Base-by-base conservation (phyloP, 2,797 vertebrate species). In the Megalops cyprinoides region DNA sequence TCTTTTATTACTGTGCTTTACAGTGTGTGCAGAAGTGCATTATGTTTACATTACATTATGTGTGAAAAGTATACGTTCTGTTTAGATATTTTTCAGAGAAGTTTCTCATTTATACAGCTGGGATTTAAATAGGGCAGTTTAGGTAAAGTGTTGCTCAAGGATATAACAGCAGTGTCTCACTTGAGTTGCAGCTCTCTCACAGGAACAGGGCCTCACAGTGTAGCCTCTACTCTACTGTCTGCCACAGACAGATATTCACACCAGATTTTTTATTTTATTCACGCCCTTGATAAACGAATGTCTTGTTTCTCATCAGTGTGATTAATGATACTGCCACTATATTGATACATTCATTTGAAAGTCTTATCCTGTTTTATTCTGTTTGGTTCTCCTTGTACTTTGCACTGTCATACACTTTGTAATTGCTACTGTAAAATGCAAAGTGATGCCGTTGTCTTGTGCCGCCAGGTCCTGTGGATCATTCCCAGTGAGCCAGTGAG, bases 391-490 rank as follows among this genome's bases (percentile, higher is more conserved):
- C 74, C n/a, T 48, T 46, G 39, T 55, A 51, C 18, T 51, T 51
- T 51, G 7, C 49, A 51, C 15, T 15, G 5, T 51, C 48, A 5
- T 14, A 23, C 25, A 23, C 8, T 73, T 4, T 69, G 65, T 37
- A 4, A 37, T 39, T 39, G 28, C 34, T 39, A 31, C 18, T 14
- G 20, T 37, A n/a, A 25, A 46, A 39, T 37, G 23, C 12, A 44
- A 14, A n/a, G 9, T 20, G 18, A 15, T 60, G 56, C 2, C 46
- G 7, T 62, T 28, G 0, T 39, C 7, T 58, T 77, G 55, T 44
- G 23, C 82, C 69, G 74, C 14, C 75, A 99, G 98, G 90, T 99
- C 5, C 74, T 99, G 51, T 99, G 97, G 96, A 97, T 97, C 81
- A 87, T 98, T 77, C 97, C 96, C 0, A 92, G 86, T 78, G 95